Percentiles rank a stretch among this genome's conserved stretches.
These are phyloP conservation scores for Pelusios castaneus DNA, from an alignment of 2,113 vertebrate genomes.

Conservation along the genomic window DNA sequence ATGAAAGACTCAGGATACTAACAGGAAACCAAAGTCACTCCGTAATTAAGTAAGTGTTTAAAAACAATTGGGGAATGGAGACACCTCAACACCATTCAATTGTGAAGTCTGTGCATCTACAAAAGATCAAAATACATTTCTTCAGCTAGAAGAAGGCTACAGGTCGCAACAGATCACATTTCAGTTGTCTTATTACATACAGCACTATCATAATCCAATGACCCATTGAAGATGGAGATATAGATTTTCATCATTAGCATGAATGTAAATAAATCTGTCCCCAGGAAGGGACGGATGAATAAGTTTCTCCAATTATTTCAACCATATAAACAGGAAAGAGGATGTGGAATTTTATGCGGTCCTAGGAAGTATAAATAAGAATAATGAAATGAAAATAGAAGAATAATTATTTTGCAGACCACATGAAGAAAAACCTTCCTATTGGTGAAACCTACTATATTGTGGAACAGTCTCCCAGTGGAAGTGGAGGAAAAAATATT, in stretches of 20 bases:
- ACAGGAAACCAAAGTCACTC: neutral
- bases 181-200: neutral
- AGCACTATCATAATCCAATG: neutral
- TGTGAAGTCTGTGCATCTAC: neutral
- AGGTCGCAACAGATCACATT: neutral
- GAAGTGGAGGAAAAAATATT: neutral
- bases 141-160: neutral
- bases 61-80: neutral
- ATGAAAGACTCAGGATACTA: neutral
- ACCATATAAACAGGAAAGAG: conserved; percentile 31
- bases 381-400: conserved; percentile 23
- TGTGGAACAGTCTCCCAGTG: neutral
- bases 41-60: neutral
- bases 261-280: neutral
- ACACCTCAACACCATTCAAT: neutral
- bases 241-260: neutral
- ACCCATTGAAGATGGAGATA: neutral
- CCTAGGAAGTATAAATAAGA: conserved; percentile 14
- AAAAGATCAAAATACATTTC: neutral
- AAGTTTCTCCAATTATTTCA: neutral
- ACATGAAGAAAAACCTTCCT: neutral
- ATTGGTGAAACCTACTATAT: neutral
- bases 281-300: neutral
- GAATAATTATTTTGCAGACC: conserved; percentile 1
- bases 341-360: conserved; percentile 25